A percentile compares a stretch with the other conserved stretches of the same genome.
Evolutionary conservation across 2,113 vertebrate genomes (phyloP).

Genomic region (Panurus biarmicus): DNA sequence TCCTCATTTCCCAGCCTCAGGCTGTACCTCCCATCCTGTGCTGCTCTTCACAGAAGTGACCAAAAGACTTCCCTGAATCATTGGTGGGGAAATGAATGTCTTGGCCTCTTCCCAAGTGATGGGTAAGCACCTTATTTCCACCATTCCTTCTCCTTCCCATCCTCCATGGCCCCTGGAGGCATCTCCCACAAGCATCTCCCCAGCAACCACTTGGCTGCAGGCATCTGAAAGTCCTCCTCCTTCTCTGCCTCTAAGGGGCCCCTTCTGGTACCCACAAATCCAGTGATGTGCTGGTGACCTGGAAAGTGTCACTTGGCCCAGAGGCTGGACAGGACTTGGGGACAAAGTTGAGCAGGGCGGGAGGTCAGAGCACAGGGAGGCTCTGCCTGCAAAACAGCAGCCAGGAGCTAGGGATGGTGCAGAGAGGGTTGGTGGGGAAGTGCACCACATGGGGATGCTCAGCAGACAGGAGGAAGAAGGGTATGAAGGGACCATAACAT

Average conservation of each 20-base stretch:
- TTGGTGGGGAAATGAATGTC: not conserved
- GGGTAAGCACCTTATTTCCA: not conserved
- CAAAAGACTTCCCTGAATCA: not conserved
- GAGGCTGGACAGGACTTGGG: not conserved
- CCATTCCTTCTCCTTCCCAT: not conserved
- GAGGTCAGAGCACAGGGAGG: not conserved
- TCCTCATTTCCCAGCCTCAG: not conserved
- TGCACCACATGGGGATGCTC: not conserved
- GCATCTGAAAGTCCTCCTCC: not conserved
- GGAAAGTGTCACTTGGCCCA: not conserved
- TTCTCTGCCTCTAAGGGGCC: not conserved
- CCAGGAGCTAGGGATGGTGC: not conserved
- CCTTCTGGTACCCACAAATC: not conserved
- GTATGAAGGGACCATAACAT: not conserved
- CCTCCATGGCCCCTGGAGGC: not conserved
- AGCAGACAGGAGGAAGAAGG: not conserved
- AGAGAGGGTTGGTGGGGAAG: not conserved
- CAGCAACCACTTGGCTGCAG: not conserved
- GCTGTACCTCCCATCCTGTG: conserved; percentile 18
- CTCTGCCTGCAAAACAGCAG: not conserved
- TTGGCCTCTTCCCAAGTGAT: not conserved
- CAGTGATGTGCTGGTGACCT: not conserved
- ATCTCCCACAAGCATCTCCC: not conserved
- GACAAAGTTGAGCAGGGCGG: not conserved
- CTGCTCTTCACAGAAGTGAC: not conserved